These are phyloP conservation scores for Cerceris rybyensis DNA, from an alignment of 2,888 invertebrate species.

Conservation along the genomic window DNA sequence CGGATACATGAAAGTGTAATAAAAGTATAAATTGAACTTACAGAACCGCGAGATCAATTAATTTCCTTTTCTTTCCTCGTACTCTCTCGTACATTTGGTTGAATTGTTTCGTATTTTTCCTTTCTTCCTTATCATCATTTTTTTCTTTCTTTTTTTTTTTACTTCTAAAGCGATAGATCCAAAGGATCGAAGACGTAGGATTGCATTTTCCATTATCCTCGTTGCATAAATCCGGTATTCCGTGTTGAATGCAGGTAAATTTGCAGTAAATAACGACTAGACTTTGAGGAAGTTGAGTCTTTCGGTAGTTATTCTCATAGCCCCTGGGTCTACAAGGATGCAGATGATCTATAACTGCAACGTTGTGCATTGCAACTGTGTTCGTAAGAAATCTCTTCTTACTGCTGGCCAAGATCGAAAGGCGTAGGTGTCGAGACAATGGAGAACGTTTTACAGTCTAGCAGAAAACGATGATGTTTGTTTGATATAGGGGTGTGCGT, in stretches of 20 bases:
- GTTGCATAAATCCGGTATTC: slow-evolving; percentile 23
- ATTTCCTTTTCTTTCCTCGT: neutral
- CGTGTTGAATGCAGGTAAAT: slow-evolving; percentile 28
- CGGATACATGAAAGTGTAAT: too few species aligned
- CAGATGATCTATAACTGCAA: slow-evolving; percentile 46
- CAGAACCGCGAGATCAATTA: too few species aligned
- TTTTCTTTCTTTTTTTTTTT: neutral
- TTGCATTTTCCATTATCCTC: slow-evolving; percentile 18
- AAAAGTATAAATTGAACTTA: too few species aligned
- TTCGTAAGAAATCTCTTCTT: slow-evolving; percentile 1
- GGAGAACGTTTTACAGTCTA: neutral
- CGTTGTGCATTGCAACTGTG: slow-evolving; percentile 19
- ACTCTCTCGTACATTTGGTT: neutral
- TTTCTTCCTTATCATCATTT: neutral
- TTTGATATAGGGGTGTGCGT: too few species aligned
- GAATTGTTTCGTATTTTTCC: neutral
- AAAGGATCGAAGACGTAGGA: slow-evolving; percentile 3
- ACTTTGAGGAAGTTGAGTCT: slow-evolving; percentile 49
- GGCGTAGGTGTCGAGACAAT: slow-evolving; percentile 2
- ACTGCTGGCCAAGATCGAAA: slow-evolving; percentile 13
- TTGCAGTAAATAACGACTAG: slow-evolving; percentile 50
- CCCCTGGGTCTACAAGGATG: slow-evolving; percentile 17
- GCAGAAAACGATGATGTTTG: neutral
- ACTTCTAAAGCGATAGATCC: slow-evolving; percentile 1
- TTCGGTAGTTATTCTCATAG: slow-evolving; percentile 34